Evolutionary conservation across 2,113 vertebrate species (phyloP), one percentile per base, ranked within the genome.

Genomic region (Perca fluviatilis): DNA sequence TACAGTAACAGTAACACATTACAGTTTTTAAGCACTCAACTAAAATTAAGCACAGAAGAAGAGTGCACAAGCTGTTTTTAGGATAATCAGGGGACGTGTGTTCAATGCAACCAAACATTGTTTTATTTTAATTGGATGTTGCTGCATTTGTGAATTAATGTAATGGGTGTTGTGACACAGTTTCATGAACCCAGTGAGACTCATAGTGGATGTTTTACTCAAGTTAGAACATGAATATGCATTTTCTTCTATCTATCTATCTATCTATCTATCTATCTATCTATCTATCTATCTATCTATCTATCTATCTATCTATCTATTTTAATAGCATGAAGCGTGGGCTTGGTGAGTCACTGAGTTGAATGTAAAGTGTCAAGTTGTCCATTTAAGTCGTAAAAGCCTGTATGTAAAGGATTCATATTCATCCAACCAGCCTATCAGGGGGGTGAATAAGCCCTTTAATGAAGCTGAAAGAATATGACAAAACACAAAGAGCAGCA

Each of bases 391-490:
- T 63, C 27, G 49, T 7, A 0, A 7, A n/a, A 33, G 51, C 6
- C 27, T 56, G 36, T 23, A 2, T 69, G 12, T 75, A 64, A 36
- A 56, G 64, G 13, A 65, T 19, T 53, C 51, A 18, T 15, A 25
- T 77, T 21, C 8, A 2, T 58, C 8, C 15, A 62, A 67, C 15
- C 15, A 51, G 56, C 67, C 25, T 51, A 23, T 83, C 15, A 16
- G 58, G 8, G 53, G 18, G 62, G 23, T 89, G 83, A 91, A 89
- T 92, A 83, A 76, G 81, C 46, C 79, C 60, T 89, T 87, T 90
- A 91, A 93, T 90, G 77, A 92, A 67, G 80, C 91, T 91, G 74
- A 94, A 66, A 77, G 76, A 91, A 88, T 84, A 88, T 77, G 86
- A 89, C 85, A 86, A 67, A 88, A 85, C 84, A 90, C 88, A 91